These are phyloP conservation scores for Corythaixoides concolor DNA, from an alignment of 2,113 vertebrate genomes.

Conservation along the genomic window DNA sequence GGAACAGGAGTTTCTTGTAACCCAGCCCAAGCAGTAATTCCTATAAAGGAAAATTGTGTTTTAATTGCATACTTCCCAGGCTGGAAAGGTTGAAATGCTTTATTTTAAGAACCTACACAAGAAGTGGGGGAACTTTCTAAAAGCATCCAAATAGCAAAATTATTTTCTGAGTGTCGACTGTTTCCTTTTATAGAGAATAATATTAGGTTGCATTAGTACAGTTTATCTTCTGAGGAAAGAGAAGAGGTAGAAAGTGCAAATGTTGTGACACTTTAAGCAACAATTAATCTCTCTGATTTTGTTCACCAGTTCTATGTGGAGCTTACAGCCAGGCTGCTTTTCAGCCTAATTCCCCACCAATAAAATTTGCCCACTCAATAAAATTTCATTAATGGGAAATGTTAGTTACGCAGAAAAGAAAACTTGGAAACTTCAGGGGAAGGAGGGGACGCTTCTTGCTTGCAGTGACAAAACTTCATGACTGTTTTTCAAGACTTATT, in stretches of 20 bases:
- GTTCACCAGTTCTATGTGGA: not conserved
- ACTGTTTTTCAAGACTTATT: not conserved
- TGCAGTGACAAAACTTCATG: not conserved
- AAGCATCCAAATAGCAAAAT: not conserved
- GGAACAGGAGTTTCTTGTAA: not conserved
- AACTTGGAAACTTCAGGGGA: not conserved
- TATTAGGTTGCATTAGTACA: not conserved
- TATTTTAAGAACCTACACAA: slow-evolving; percentile 30
- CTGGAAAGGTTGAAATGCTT: slow-evolving; percentile 37
- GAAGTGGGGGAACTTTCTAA: not conserved
- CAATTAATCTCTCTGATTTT: not conserved
- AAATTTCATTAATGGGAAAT: not conserved
- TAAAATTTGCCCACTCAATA: not conserved
- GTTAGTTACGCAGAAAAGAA: not conserved
- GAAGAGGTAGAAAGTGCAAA: not conserved
- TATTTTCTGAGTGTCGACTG: not conserved
- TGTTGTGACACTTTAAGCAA: not conserved
- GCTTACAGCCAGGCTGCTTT: not conserved
- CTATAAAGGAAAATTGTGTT: slow-evolving; percentile 14
- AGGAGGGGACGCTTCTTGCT: not conserved
- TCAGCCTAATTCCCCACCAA: not conserved
- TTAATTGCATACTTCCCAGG: slow-evolving; percentile 28
- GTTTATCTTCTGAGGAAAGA: not conserved
- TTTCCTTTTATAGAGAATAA: not conserved
- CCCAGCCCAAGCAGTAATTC: not conserved